phyloP scores from a whole-genome alignment of 2,797 vertebrate genomes.

The Sebastes diaconus region DNA sequence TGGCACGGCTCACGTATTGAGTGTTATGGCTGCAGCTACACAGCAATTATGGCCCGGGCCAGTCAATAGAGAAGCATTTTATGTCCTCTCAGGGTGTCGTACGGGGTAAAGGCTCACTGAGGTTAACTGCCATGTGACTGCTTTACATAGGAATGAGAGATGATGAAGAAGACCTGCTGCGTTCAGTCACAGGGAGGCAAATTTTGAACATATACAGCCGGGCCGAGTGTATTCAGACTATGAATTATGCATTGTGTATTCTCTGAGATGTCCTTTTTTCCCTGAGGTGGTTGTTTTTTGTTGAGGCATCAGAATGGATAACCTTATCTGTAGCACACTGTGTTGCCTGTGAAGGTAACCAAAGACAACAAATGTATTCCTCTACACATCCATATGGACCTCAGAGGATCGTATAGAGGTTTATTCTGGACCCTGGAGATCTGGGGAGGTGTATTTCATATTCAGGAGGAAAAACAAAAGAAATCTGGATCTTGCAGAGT shows the following conservation, averaged over 20 bases:
- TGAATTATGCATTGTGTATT: slow-evolving; percentile 11
- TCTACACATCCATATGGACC: not conserved
- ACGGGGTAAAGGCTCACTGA: not conserved
- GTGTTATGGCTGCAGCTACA: slow-evolving; percentile 18
- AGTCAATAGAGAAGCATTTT: slow-evolving; percentile 11
- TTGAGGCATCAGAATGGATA: not conserved
- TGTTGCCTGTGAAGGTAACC: not conserved
- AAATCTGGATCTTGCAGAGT: not conserved
- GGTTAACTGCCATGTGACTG: not conserved
- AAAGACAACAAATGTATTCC: not conserved
- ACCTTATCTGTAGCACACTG: not conserved
- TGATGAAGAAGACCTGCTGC: not conserved
- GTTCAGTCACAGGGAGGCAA: slow-evolving; percentile 1
- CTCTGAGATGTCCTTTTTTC: not conserved
- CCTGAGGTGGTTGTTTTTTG: not conserved
- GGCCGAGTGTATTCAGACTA: not conserved
- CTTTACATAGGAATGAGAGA: slow-evolving; percentile 2
- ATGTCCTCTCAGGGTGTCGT: slow-evolving; percentile 16
- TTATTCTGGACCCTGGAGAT: not conserved
- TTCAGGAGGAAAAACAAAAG: not conserved
- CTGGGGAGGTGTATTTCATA: not conserved
- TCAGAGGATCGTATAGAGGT: not conserved
- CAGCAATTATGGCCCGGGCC: slow-evolving; percentile 8
- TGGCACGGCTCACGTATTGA: slow-evolving; percentile 21
- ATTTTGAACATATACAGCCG: not conserved